phyloP scores from a whole-genome alignment of 2,113 vertebrate species.

The Garra rufa region DNA sequence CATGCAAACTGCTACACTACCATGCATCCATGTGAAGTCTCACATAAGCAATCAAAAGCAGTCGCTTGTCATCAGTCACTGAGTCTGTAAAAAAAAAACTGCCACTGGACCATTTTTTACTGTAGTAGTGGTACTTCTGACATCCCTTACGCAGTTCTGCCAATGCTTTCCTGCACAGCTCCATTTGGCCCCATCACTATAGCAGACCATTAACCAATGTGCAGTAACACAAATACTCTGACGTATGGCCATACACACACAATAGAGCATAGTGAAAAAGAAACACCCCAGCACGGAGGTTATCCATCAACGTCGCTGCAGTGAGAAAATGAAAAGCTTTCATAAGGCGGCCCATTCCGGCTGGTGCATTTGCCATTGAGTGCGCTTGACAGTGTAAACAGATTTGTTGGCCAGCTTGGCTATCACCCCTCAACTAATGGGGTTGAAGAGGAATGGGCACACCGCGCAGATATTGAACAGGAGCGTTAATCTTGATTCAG shows the following conservation, averaged over 20 bases:
- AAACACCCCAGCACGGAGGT: slow-evolving; percentile 36
- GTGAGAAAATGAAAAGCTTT: slow-evolving; percentile 59
- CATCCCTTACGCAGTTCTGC: neutral
- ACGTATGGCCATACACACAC: slow-evolving; percentile 41
- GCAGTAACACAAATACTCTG: slow-evolving; percentile 42
- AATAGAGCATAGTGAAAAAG: slow-evolving; percentile 40
- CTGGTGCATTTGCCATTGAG: slow-evolving; percentile 51
- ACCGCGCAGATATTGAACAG: slow-evolving; percentile 61
- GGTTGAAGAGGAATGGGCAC: slow-evolving; percentile 63
- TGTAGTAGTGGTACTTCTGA: neutral
- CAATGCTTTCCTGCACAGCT: neutral
- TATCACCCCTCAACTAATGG: slow-evolving; percentile 66
- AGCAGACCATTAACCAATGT: slow-evolving; percentile 37
- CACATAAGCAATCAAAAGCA: neutral
- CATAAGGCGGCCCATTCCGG: slow-evolving; percentile 57
- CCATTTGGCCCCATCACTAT: slow-evolving; percentile 29
- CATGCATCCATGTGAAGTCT: neutral
- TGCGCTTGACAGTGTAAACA: slow-evolving; percentile 61
- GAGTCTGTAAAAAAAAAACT: neutral
- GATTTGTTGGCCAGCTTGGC: slow-evolving; percentile 59
- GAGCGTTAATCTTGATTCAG: slow-evolving; percentile 76
- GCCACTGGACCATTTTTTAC: neutral
- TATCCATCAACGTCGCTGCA: slow-evolving; percentile 53
- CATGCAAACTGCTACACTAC: neutral
- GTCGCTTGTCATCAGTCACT: neutral